Evolutionary conservation across 1,140 invertebrate species (phyloP).

Genomic region (Scaptomyza hsui): DNA sequence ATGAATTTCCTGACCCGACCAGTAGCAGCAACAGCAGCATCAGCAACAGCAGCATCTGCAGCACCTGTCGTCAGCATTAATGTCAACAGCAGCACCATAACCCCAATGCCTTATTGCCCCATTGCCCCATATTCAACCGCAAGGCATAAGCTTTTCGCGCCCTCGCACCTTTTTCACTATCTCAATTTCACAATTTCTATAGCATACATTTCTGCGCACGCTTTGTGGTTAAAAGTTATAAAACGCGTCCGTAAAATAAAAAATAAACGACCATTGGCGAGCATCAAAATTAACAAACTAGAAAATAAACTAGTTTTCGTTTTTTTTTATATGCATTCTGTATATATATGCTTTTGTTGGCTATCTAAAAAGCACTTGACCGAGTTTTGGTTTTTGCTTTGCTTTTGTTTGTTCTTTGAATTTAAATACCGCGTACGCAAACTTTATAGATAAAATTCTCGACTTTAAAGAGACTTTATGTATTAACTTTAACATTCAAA

Average conservation of each 20-base stretch:
- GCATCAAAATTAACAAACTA: constrained; percentile 70
- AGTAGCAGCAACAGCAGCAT: constrained; percentile 2
- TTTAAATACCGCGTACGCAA: constrained; percentile 21
- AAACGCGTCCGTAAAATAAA: constrained; percentile 41
- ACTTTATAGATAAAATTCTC: not conserved
- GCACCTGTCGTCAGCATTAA: constrained; percentile 48
- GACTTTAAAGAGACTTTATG: not conserved
- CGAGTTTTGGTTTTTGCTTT: constrained; percentile 56
- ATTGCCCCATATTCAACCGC: constrained; percentile 16
- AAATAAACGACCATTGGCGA: constrained; percentile 31
- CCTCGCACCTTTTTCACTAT: constrained; percentile 5
- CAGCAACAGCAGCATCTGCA: constrained; percentile 10
- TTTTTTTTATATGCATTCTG: constrained; percentile 8
- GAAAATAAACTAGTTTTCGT: constrained; percentile 36
- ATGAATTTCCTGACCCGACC: constrained; percentile 42
- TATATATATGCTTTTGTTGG: constrained; percentile 16
- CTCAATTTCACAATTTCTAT: constrained; percentile 30
- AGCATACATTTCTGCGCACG: constrained; percentile 59
- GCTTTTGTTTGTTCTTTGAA: constrained; percentile 35
- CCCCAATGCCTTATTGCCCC: not conserved
- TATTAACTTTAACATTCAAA: too few relatives aligned
- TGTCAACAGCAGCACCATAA: constrained; percentile 14
- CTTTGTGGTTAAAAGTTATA: constrained; percentile 16
- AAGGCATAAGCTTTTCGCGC: constrained; percentile 18
- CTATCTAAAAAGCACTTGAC: constrained; percentile 59